Percentiles rank a stretch among this genome's conserved stretches.
Conservation (phyloP, 64 coral and sea anemone species). For the Trachythela sp. region DNA sequence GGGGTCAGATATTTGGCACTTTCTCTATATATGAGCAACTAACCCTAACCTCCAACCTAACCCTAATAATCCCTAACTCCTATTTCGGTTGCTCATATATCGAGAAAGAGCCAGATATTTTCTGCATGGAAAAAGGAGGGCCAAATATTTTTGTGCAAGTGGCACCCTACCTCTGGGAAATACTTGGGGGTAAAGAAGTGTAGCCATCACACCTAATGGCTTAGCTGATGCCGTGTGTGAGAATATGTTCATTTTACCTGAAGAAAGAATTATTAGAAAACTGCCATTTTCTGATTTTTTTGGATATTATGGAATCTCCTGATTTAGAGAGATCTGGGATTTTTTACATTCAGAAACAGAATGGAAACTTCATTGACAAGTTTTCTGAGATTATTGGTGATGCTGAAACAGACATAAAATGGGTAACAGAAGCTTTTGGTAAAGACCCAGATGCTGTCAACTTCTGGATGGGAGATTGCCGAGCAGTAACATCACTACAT, state of each 20-base stretch:
- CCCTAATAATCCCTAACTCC: no score
- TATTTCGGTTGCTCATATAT: slow-evolving; percentile 63
- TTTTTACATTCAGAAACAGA: slow-evolving; percentile 98
- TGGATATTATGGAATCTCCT: slow-evolving; percentile 48
- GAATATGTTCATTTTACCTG: slow-evolving; percentile 85
- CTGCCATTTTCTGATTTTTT: neutral
- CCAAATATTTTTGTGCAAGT: slow-evolving; percentile 78
- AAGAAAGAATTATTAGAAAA: slow-evolving; percentile 71
- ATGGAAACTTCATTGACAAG: slow-evolving; percentile 87
- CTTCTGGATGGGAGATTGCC: slow-evolving; percentile 96
- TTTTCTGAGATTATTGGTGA: slow-evolving; percentile 68
- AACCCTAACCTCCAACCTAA: no score
- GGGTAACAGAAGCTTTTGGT: slow-evolving; percentile 87
- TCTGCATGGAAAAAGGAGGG: no score
- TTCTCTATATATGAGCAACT: no score
- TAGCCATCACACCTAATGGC: slow-evolving; percentile 93
- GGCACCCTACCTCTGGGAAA: slow-evolving; percentile 64
- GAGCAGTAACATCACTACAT: slow-evolving; percentile 86
- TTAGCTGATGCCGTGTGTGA: slow-evolving; percentile 78
- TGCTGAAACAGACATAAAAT: slow-evolving; percentile 68
- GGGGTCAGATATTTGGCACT: no score
- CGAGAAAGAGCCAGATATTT: slow-evolving; percentile 75
- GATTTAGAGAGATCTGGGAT: slow-evolving; percentile 60
- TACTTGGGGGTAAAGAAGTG: slow-evolving; percentile 63
- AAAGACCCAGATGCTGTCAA: slow-evolving; percentile 84